Evolutionary conservation across 2,113 vertebrate species (phyloP), one percentile per base, ranked within the genome.

Genomic region (Silurus asotus): DNA sequence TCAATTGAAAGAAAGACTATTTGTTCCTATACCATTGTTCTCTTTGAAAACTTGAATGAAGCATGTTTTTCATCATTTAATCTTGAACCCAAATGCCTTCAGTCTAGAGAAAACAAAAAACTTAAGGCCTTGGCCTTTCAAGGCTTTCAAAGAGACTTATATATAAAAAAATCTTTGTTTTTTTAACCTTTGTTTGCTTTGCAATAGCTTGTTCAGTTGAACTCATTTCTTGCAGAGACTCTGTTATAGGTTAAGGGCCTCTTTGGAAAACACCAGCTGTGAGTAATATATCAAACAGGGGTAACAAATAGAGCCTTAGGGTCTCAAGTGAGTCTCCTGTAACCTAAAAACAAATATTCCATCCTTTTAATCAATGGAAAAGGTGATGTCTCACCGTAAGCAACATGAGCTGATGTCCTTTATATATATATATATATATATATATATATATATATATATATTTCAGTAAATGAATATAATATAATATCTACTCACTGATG

Each of bases 231-330:
- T 77, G n/a, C 9, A n/a, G 83, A 62, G 25, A 77, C 83, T 45
- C 37, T n/a, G 10, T 37, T 84, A 51, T 78, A 51, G 72, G n/a
- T 64, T 84, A 78, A 84, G n/a, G 83, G n/a, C 14, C 48, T 56
- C n/a, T 84, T 77, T 76, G 56, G 13, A 84, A 75, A 53, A 64
- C 45, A 64, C 23, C 61, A 77, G 48, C 58, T 64, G 48, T 84
- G 45, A 84, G 72, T 76, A 77, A 84, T 55, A 53, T 84, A 77
- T 65, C 23, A 84, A 65, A 65, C 14, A 23, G 15, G 49, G 23
- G 17, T 53, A 84, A 65, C 17, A 72, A 77, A 65, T 53, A 6
- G 10, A 62, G 48, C 83, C 61, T 84, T 84, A 59, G 69, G 58
- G 72, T 76, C 56, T 23, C 48, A 17, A 62, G 48, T 23, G 37